Percentiles rank a stretch among this genome's conserved stretches.
Conservation (phyloP, 2,797 vertebrate genomes). For the Delichon dasypus region DNA sequence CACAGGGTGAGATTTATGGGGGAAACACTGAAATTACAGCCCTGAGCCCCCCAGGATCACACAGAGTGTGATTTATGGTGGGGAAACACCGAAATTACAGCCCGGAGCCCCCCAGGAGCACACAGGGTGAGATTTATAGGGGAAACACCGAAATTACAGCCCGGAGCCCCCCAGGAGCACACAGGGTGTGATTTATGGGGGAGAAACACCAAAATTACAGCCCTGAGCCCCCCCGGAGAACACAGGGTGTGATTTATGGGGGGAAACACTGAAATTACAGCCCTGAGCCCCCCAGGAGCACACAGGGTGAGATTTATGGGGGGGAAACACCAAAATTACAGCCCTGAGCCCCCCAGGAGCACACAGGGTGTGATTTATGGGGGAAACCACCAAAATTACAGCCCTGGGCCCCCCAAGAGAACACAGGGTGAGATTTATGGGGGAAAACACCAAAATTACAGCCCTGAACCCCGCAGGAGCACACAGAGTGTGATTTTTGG, state of each 20-base stretch:
- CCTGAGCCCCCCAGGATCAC: too few relatives aligned
- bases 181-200: too few relatives aligned
- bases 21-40: neutral
- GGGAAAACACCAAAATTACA: neutral
- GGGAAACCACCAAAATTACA: neutral
- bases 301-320: accelerated
- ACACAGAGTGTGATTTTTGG: too few relatives aligned
- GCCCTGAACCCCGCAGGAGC: too few relatives aligned
- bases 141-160: neutral
- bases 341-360: too few relatives aligned
- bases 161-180: too few relatives aligned
- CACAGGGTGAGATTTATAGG: accelerated
- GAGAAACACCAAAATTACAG: neutral
- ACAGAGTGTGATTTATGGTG: too few relatives aligned
- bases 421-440: accelerated
- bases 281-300: too few relatives aligned
- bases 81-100: neutral
- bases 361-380: accelerated
- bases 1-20: accelerated
- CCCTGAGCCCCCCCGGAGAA: too few relatives aligned
- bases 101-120: too few relatives aligned
- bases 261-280: neutral
- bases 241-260: accelerated
- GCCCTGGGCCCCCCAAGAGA: too few relatives aligned
- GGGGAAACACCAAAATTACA: neutral